Evolutionary conservation across 2,888 invertebrate species (phyloP), one percentile per base, ranked within the genome.

Genomic region (Dynastes hyllus): DNA sequence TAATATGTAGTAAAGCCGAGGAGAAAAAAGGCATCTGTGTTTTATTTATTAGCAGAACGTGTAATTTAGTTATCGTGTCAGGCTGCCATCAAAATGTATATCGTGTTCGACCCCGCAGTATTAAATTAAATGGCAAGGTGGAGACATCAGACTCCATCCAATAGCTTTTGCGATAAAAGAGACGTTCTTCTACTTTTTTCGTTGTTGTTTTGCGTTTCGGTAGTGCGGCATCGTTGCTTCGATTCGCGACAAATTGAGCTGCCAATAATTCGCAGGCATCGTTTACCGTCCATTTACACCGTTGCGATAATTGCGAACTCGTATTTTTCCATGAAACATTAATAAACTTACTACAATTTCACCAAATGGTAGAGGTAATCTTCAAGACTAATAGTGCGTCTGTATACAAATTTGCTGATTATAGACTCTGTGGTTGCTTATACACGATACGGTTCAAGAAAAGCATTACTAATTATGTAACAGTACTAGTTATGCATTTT

Each of bases 61-160:
- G 77, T 83, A 83, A 83, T 83, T 83, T 82, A 71, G 81, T 73
- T 83, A 80, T 81, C 83, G 82, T 83, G 83, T 80, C 81, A 81
- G 77, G 61, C 81, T 75, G 80, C 82, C 83, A 83, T 83, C 80
- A 80, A 73, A 58, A 71, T 51, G 65, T 66, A 53, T 77, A 77
- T 70, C 66, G 79, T 77, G 79, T 55, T 75, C 67, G 67, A 76
- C 69, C 67, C 40, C 40, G 67, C 37, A 70, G 78, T 81, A 78
- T 77, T 80, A 80, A 79, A 79, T 80, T 80, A 82, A 82, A 81
- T 81, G 81, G 77, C 70, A 67, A 81, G 82, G 81, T 81, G 81
- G 81, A 80, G 79, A 81, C 80, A 79, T 79, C 79, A 71, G 53
- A 55, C 37, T 55, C 53, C 78, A 78, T 81, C 81, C 82, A 82